These are phyloP conservation scores for Alexandromys fortis DNA, from an alignment of 2,113 vertebrate genomes.

Conservation along the genomic window DNA sequence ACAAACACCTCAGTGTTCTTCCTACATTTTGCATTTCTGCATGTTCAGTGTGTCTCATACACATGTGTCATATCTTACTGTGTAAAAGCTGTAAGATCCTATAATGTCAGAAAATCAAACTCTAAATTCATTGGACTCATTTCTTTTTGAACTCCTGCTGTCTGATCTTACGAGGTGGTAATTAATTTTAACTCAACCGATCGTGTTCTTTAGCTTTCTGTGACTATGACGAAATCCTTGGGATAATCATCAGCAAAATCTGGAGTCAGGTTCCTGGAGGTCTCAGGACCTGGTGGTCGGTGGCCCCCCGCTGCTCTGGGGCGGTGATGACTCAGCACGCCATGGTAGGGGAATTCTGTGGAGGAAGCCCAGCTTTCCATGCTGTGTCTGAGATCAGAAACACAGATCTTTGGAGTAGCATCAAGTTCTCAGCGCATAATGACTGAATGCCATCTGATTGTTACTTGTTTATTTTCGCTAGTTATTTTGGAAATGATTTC, in stretches of 20 bases:
- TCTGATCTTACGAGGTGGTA: background rate
- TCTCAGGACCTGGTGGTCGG: background rate
- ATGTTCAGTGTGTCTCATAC: background rate
- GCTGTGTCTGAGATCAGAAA: constrained; percentile 33
- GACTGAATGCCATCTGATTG: constrained; percentile 52
- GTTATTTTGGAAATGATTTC: constrained; percentile 74
- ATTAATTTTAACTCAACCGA: background rate
- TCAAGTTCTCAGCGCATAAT: constrained; percentile 42
- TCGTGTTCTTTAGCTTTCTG: background rate
- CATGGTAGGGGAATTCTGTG: background rate
- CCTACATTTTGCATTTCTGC: background rate
- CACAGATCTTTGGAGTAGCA: constrained; percentile 39
- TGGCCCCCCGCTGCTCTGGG: background rate
- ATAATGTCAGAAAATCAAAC: background rate
- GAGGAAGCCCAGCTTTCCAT: background rate
- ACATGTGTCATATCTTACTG: background rate
- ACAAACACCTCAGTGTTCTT: background rate
- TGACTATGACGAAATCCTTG: background rate
- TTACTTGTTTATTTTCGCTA: constrained; percentile 68
- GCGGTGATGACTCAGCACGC: too few relatives aligned
- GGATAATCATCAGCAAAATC: background rate
- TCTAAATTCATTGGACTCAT: background rate
- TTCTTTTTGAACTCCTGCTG: background rate
- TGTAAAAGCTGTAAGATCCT: constrained; percentile 5
- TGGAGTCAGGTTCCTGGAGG: background rate